These are phyloP conservation scores for Adelges cooleyi DNA, from an alignment of 1,140 invertebrate genomes.

Conservation along the genomic window DNA sequence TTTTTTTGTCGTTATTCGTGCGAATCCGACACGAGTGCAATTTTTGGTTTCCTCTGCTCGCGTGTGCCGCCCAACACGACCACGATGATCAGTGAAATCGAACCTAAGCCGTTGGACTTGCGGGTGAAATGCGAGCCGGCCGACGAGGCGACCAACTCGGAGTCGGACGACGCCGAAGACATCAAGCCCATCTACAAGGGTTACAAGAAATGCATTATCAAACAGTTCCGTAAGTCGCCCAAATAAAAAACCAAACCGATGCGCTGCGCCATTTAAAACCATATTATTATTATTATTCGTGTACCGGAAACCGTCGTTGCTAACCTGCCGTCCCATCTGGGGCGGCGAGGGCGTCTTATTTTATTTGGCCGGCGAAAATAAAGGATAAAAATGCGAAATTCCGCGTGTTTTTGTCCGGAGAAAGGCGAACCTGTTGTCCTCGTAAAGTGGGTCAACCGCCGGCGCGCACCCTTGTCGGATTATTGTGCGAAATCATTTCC, in stretches of 20 bases:
- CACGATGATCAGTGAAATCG: slow-evolving; percentile 27
- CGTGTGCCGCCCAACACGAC: no score
- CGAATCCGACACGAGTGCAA: no score
- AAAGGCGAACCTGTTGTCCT: slow-evolving; percentile 25
- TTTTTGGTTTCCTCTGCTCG: no score
- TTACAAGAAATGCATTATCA: slow-evolving; percentile 28
- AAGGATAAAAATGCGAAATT: slow-evolving; percentile 21
- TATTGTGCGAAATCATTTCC: slow-evolving; percentile 28
- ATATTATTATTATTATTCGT: no score
- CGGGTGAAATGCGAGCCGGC: slow-evolving; percentile 23
- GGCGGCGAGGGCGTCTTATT: not conserved
- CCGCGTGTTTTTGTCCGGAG: not conserved
- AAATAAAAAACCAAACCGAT: no score
- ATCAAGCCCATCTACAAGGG: slow-evolving; percentile 21
- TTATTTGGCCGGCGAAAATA: not conserved
- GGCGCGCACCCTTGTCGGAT: slow-evolving; percentile 16
- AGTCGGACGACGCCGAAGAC: slow-evolving; percentile 20
- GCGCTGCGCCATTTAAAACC: no score
- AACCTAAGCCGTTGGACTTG: slow-evolving; percentile 20
- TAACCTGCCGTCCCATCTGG: not conserved
- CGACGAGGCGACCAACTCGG: slow-evolving; percentile 5
- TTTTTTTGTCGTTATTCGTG: no score
- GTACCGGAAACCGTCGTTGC: no score
- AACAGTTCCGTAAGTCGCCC: slow-evolving; percentile 19
- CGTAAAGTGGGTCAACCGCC: slow-evolving; percentile 25